Base-by-base conservation (phyloP, 2,113 vertebrate species). In the Aptenodytes patagonicus region DNA sequence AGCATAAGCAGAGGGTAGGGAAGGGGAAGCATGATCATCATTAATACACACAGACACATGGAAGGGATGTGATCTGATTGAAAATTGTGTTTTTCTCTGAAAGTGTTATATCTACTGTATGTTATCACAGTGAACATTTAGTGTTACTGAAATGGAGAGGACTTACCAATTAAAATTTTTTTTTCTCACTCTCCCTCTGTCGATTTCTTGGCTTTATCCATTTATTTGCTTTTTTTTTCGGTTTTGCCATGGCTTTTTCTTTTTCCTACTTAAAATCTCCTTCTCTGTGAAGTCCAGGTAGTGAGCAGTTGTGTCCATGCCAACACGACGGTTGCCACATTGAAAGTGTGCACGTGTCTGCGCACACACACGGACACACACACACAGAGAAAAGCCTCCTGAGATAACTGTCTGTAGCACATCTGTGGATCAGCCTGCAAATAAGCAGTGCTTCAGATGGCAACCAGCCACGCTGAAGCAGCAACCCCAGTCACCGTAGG, bases 261-360 rank as follows among this genome's bases (percentile, higher is more conserved):
- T 80, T 73, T 80, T 58, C 57, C 38, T 66, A 0, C 25, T 58
- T 55, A 60, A 61, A 65, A 69, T 60, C 65, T 17, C 10, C 22
- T 71, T 60, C 38, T 69, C 22, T 47, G 8, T 52, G 29, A 46
- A 70, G 68, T 70, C 24, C 26, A 31, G 38, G 12, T 21, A n/a
- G 44, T 6, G 34, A 75, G 62, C 34, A 71, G 28, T 49, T 2
- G 2, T 0, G 1, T 68, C 70, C 40, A 0, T 66, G 26, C 60
- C 51, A 36, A 10, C 12, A 21, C 0, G 1, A 19, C 0, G 4
- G 36, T 60, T 26, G 34, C 36, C 47, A 4, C 38, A 29, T 0
- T 20, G 49, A 66, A 65, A 80, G 54, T 0, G 0, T 24, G 70
- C 13, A 3, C 2, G 1, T 55, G 62, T 40, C 7, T 4, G 16